phyloP scores from a whole-genome alignment of 2,113 vertebrate genomes.

The Chitala chitala region DNA sequence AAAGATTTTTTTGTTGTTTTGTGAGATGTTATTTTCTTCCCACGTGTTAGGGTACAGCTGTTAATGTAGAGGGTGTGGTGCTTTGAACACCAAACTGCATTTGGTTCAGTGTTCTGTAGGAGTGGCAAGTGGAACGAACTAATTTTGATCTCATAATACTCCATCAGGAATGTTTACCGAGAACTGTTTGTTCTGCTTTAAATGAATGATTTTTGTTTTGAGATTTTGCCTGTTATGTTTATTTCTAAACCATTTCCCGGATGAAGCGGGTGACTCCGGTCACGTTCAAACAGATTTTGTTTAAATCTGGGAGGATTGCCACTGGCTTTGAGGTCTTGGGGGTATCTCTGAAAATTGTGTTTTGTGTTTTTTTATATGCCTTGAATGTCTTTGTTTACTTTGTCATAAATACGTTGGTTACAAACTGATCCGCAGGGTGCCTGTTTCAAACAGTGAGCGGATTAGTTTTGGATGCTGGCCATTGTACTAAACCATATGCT shows the following conservation, averaged over 20 bases:
- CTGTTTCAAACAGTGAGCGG: neutral
- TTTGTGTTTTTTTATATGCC: conserved; percentile 41
- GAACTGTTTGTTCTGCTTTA: neutral
- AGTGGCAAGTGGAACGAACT: conserved; percentile 22
- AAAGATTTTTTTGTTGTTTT: neutral
- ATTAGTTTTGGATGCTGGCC: neutral
- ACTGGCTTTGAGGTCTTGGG: neutral
- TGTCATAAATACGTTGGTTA: neutral
- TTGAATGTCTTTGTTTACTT: neutral
- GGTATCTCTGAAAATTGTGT: neutral
- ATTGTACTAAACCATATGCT: neutral
- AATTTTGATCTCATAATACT: conserved; percentile 37
- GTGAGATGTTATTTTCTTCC: neutral
- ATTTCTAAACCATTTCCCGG: neutral
- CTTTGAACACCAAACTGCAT: neutral
- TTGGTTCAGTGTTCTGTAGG: neutral
- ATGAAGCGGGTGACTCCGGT: too few relatives aligned
- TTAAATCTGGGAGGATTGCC: neutral
- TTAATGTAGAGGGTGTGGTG: neutral
- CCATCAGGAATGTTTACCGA: neutral
- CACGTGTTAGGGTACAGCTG: neutral
- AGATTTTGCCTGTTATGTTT: neutral
- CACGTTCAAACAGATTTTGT: too few relatives aligned
- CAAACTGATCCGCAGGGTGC: neutral
- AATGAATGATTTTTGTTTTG: neutral